A percentile compares a stretch with the other conserved stretches of the same genome.
These are phyloP conservation scores for Acrocephalus scirpaceus DNA, from an alignment of 2,797 vertebrate genomes.

Conservation along the genomic window DNA sequence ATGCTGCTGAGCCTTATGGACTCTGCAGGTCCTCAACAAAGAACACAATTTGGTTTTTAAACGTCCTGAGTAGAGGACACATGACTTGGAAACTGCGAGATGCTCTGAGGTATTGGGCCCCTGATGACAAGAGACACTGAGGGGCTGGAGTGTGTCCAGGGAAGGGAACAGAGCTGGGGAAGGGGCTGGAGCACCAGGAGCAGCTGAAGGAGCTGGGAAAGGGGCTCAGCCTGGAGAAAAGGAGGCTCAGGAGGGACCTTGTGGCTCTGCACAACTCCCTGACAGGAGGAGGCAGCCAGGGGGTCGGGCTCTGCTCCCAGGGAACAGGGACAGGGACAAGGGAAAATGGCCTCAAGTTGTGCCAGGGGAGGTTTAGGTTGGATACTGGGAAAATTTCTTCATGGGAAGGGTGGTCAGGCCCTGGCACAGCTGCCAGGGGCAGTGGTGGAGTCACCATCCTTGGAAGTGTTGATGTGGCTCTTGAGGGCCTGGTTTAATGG, in stretches of 20 bases:
- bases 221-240: background rate
- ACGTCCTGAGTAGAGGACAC: background rate
- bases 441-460: background rate
- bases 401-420: background rate
- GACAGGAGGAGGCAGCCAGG: background rate
- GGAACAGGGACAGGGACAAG: background rate
- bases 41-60: background rate
- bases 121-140: background rate
- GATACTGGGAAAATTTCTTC: background rate
- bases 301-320: background rate
- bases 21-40: background rate
- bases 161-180: background rate
- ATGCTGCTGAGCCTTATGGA: background rate
- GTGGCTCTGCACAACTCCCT: background rate
- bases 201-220: background rate
- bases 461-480: background rate
- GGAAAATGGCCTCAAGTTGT: fast-evolving
- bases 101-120: background rate
- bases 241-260: background rate
- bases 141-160: fast-evolving
- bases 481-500: background rate
- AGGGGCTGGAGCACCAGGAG: background rate
- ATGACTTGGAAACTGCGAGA: background rate
- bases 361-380: background rate
- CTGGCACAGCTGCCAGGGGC: background rate